Evolutionary conservation across 2,797 vertebrate species (phyloP), one percentile per base, ranked within the genome.

Genomic region (Fringilla coelebs): DNA sequence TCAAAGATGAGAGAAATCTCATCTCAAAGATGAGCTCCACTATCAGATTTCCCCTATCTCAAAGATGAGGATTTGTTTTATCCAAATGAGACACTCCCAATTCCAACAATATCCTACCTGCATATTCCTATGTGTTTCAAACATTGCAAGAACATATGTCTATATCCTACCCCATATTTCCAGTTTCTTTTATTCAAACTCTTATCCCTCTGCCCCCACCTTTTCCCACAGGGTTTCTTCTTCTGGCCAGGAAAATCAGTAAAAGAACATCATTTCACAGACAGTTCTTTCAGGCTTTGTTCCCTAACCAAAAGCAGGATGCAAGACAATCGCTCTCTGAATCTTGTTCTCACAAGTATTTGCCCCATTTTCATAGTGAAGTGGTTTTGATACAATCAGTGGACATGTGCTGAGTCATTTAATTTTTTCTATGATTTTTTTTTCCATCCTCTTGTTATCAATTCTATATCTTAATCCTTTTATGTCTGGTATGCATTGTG

Each of bases 401-500:
- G 0, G 34, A 55, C 18, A 36, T 16, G 15, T 29, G 22, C 36
- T 48, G 58, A 65, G 31, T 17, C 57, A 77, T 49, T 92, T 65
- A 34, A 84, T 19, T 77, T 86, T 78, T 79, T 68, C 66, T 20
- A 19, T 25, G 32, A 1, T 17, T 31, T 89, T 81, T 83, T 77
- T 83, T 84, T 72, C 19, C 62, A 90, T 77, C 63, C n/a, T 79
- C 63, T 76, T 77, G 32, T 89, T 95, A 96, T 95, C 96, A 86
- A 80, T 94, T 91, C 92, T 71, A 0, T 73, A 91, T 96, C 94
- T 94, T 96, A 95, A 95, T 94, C 93, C 66, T 89, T 93, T 91
- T 87, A 86, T 82, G 93, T 94, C 96, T 97, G 96, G 94, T 95
- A 97, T 96, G 95, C 85, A n/a, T 36, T 61, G 70, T 94, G 91